Evolutionary conservation across 1,140 invertebrate genomes (phyloP), one percentile per base, ranked within the genome.

Genomic region (Pygmarrhopalites habei): DNA sequence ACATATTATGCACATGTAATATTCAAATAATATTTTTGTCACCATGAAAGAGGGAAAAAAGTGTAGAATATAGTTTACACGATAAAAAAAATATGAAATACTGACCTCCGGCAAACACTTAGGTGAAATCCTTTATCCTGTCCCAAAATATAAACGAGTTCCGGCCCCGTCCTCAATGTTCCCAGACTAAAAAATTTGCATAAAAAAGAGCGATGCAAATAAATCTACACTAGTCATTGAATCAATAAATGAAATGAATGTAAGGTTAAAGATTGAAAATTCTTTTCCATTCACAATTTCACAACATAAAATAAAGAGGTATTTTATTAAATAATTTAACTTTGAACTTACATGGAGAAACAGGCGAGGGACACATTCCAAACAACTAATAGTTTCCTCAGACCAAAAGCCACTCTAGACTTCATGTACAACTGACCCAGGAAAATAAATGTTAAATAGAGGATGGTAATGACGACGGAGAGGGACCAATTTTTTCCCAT

Each of bases 151-250:
- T 63, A 65, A 39, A 67, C 15, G 58, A 70, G 52, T 60, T 70
- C 69, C n/a, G 69, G 69, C 30, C 59, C 64, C 0, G 69, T 70
- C 19, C 69, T 21, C 0, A 66, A n/a, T 19, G 65, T 62, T 49
- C 69, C 69, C 78, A 95, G 87, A 64, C 98, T 90, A 75, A 91
- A 95, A 79, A 99, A 98, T n/a, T n/a, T n/a, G n/a, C n/a, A n/a
- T n/a, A n/a, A n/a, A n/a, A n/a, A n/a, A n/a, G n/a, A n/a, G n/a
- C n/a, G n/a, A n/a, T n/a, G n/a, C n/a, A n/a, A n/a, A n/a, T n/a
- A n/a, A n/a, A n/a, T n/a, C n/a, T n/a, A n/a, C n/a, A n/a, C n/a
- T n/a, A n/a, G n/a, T n/a, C n/a, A n/a, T n/a, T n/a, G n/a, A n/a
- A n/a, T n/a, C n/a, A n/a, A n/a, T n/a, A n/a, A n/a, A n/a, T n/a